Percentiles rank a stretch among this genome's conserved stretches.
phyloP scores from a whole-genome alignment of 2,888 invertebrate species.

The Eristalis tenax region DNA sequence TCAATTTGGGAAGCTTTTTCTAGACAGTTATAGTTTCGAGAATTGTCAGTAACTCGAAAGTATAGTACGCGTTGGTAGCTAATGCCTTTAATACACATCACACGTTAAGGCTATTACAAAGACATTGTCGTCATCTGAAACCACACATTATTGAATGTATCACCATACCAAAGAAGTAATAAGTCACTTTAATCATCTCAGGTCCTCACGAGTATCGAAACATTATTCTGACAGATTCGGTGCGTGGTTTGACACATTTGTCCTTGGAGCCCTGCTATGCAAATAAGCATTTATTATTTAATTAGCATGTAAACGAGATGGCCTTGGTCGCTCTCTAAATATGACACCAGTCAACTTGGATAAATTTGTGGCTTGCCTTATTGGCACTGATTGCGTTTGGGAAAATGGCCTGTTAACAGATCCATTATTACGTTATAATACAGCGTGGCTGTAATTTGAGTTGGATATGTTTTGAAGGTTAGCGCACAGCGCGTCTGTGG shows the following conservation, averaged over 20 bases:
- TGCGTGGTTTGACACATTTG: not conserved
- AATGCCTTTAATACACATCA: not conserved
- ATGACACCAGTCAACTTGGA: slow-evolving; percentile 43
- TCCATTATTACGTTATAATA: slow-evolving; percentile 51
- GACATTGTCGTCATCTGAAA: not conserved
- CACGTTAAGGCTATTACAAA: not conserved
- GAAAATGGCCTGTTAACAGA: slow-evolving; percentile 46
- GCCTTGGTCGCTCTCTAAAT: slow-evolving; percentile 23
- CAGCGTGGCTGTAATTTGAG: slow-evolving; percentile 35
- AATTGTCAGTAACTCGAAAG: not conserved
- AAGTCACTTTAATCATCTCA: slow-evolving; percentile 16
- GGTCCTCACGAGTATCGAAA: slow-evolving; percentile 5
- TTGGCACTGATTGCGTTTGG: slow-evolving; percentile 50
- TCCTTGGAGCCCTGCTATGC: slow-evolving; percentile 3
- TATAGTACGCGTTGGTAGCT: not conserved
- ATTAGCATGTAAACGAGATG: slow-evolving; percentile 39
- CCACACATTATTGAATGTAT: not conserved
- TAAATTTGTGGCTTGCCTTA: slow-evolving; percentile 57
- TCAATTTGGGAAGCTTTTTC: too few species aligned
- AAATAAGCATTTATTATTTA: slow-evolving; percentile 54
- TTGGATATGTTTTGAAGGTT: slow-evolving; percentile 24
- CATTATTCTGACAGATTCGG: not conserved
- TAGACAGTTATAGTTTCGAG: too few species aligned
- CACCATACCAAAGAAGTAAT: slow-evolving; percentile 5
- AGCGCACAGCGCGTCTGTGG: slow-evolving; percentile 6